Conservation (phyloP, 1,140 invertebrate genomes). For the Drosophila kurseongensis region DNA sequence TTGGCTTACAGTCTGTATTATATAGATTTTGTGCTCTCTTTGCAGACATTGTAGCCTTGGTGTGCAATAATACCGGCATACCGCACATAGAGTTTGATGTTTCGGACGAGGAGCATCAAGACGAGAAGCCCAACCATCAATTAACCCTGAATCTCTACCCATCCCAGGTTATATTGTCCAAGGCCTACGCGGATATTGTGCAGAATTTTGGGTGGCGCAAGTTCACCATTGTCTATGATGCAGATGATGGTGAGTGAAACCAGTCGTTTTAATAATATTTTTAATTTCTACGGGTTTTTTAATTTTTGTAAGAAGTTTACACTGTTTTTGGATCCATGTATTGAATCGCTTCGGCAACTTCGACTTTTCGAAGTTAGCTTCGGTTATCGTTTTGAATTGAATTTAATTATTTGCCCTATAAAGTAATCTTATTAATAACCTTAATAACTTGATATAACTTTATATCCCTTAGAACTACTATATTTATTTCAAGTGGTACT, state of each 20-base stretch:
- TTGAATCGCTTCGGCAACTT: no score
- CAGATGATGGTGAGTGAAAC: constrained; percentile 86
- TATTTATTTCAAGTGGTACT: not conserved
- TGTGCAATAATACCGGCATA: constrained; percentile 89
- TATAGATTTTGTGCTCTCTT: not conserved
- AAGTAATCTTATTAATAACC: no score
- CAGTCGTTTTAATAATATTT: not conserved
- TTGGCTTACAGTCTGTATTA: not conserved
- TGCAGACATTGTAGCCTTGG: constrained; percentile 86
- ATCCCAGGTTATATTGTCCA: constrained; percentile 88
- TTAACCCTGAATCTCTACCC: constrained; percentile 90
- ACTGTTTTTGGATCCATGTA: no score
- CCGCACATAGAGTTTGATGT: constrained; percentile 88
- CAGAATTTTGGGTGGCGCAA: constrained; percentile 90
- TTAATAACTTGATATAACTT: no score
- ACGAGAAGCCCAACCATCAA: constrained; percentile 82
- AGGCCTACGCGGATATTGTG: constrained; percentile 90
- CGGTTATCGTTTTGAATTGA: no score
- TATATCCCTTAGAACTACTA: no score
- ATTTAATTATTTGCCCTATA: no score
- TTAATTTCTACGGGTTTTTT: not conserved
- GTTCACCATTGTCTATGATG: constrained; percentile 93
- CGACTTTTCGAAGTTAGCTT: no score
- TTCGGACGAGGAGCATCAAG: constrained; percentile 86
- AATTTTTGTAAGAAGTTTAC: no score